These are phyloP conservation scores for Catostomus latipinnis DNA, from an alignment of 2,797 vertebrate species.

Conservation along the genomic window DNA sequence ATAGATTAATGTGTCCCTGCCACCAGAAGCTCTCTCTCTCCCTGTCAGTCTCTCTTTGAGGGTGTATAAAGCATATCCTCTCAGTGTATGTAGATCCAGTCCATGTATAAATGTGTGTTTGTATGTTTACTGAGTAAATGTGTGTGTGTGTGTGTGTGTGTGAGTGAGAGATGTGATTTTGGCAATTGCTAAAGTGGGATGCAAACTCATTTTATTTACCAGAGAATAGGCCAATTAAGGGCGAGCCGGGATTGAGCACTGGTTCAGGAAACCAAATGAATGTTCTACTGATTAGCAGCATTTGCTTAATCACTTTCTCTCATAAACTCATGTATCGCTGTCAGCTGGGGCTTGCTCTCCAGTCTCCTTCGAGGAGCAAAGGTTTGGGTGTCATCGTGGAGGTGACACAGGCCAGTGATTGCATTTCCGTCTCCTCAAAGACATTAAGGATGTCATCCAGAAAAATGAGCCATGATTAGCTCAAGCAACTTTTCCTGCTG, in stretches of 20 bases:
- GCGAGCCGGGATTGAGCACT: conserved; percentile 70
- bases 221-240: conserved; percentile 84
- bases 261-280: conserved; percentile 83
- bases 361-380: conserved; percentile 56
- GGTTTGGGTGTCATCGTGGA: conserved; percentile 60
- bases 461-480: conserved; percentile 61
- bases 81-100: conserved; percentile 17
- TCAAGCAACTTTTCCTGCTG: conserved; percentile 60
- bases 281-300: conserved; percentile 85
- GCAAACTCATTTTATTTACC: conserved; percentile 78
- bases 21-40: no score
- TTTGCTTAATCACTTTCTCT: conserved; percentile 78
- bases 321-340: conserved; percentile 62
- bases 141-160: conserved; percentile 18
- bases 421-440: conserved; percentile 64
- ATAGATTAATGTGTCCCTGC: no score
- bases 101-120: conserved; percentile 34
- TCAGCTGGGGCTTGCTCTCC: conserved; percentile 64
- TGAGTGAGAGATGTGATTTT: conserved; percentile 43
- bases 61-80: conserved; percentile 2
- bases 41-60: background rate
- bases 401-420: conserved; percentile 70
- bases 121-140: conserved; percentile 48
- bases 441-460: conserved; percentile 61
- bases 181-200: conserved; percentile 74